Percentiles rank a stretch among this genome's conserved stretches.
Evolutionary conservation across 1,140 invertebrate species (phyloP).

Genomic region (Euglossa dilemma): DNA sequence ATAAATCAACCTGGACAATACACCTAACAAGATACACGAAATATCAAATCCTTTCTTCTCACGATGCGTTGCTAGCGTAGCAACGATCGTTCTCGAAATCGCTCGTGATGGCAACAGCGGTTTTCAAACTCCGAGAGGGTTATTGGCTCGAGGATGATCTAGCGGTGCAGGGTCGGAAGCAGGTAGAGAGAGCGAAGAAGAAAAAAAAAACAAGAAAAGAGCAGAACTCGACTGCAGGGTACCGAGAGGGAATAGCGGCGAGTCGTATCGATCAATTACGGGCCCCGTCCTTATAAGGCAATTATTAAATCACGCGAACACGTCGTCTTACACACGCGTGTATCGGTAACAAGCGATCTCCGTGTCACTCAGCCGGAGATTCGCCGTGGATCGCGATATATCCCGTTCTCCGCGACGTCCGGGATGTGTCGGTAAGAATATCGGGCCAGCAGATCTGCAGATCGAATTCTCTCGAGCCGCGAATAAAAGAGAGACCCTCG

Average conservation of each 20-base stretch:
- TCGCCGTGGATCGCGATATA: constrained; percentile 32
- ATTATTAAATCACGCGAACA: constrained; percentile 59
- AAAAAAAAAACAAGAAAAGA: not conserved
- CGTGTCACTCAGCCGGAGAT: constrained; percentile 39
- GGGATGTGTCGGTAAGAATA: constrained; percentile 42
- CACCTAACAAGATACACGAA: too few species aligned
- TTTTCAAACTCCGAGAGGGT: not conserved
- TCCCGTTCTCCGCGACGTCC: constrained; percentile 24
- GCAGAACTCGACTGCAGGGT: not conserved
- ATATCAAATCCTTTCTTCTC: not conserved
- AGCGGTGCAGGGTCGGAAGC: constrained; percentile 25
- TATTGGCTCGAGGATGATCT: constrained; percentile 37
- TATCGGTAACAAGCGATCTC: constrained; percentile 56
- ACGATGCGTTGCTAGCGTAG: not conserved
- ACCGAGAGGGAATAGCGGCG: constrained; percentile 13
- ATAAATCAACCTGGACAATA: too few species aligned
- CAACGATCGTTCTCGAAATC: not conserved
- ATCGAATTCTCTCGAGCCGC: constrained; percentile 46
- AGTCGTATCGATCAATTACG: constrained; percentile 58
- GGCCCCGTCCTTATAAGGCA: constrained; percentile 40
- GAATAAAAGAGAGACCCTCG: constrained; percentile 25
- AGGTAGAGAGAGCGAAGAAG: not conserved
- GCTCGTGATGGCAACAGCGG: too few species aligned
- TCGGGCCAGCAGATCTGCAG: constrained; percentile 20
- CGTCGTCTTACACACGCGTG: constrained; percentile 51